A percentile compares a stretch with the other conserved stretches of the same genome.
Evolutionary conservation across 2,888 invertebrate species (phyloP).

Genomic region (Pterobdella sp.): DNA sequence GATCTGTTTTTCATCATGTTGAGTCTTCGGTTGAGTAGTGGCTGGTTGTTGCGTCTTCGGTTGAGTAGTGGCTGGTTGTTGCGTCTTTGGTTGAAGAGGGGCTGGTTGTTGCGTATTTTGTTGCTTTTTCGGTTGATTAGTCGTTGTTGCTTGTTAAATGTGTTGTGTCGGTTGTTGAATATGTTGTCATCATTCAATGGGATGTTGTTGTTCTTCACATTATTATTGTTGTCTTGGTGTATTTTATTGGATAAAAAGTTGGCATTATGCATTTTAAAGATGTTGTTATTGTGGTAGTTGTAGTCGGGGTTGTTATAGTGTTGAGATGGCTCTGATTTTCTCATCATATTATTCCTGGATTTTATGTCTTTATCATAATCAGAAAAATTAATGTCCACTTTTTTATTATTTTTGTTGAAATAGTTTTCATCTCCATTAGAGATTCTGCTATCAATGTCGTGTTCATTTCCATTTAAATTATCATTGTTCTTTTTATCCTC

Average conservation of each 20-base stretch:
- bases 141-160: too few relatives aligned
- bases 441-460: not conserved
- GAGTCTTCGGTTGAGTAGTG: not conserved
- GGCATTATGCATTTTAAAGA: not conserved
- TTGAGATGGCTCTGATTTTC: too few relatives aligned
- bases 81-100: not conserved
- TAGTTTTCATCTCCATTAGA: too few relatives aligned
- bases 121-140: too few relatives aligned
- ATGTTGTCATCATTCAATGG: not conserved
- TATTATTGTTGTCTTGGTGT: not conserved
- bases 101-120: not conserved
- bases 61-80: not conserved
- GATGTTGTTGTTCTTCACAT: not conserved
- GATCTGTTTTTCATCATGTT: too few relatives aligned
- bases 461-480: not conserved
- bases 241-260: not conserved
- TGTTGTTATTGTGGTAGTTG: not conserved
- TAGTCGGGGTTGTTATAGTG: not conserved
- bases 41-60: not conserved
- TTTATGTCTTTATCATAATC: too few relatives aligned
- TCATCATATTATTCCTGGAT: too few relatives aligned
- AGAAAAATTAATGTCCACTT: not conserved
- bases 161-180: not conserved
- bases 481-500: not conserved
- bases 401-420: not conserved